phyloP scores from a whole-genome alignment of 2,888 invertebrate genomes.

The Zygaena filipendulae region DNA sequence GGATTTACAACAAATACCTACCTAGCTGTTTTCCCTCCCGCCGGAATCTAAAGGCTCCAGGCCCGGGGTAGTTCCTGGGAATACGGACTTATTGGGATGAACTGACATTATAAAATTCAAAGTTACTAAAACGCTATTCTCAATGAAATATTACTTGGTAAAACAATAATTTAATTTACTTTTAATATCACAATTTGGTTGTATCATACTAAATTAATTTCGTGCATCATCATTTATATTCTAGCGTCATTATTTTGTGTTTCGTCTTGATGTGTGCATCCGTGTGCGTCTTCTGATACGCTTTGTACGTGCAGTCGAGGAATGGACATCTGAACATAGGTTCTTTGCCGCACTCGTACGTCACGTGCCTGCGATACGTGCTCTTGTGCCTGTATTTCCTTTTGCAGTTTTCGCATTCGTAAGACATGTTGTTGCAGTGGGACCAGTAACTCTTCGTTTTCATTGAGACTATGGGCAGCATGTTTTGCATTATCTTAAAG shows the following conservation, averaged over 20 bases:
- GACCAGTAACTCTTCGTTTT: slow-evolving; percentile 64
- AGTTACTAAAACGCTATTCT: too few relatives aligned
- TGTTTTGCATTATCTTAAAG: slow-evolving; percentile 61
- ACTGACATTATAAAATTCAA: too few relatives aligned
- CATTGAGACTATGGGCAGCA: slow-evolving; percentile 56
- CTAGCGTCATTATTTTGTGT: slow-evolving; percentile 68
- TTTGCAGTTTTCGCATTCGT: slow-evolving; percentile 74
- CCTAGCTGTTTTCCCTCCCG: too few relatives aligned
- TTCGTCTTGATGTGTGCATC: slow-evolving; percentile 63
- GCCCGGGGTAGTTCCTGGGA: too few relatives aligned
- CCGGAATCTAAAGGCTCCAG: too few relatives aligned
- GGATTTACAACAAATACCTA: too few relatives aligned
- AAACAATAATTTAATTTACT: too few relatives aligned
- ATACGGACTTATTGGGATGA: too few relatives aligned
- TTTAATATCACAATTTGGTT: slow-evolving; percentile 56
- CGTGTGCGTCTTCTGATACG: slow-evolving; percentile 62
- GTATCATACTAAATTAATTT: slow-evolving; percentile 15
- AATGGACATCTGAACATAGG: slow-evolving; percentile 62
- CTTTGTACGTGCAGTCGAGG: slow-evolving; percentile 57
- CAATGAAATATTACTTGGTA: too few relatives aligned
- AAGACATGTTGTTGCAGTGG: slow-evolving; percentile 53
- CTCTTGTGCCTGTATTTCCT: slow-evolving; percentile 80
- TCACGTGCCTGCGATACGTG: slow-evolving; percentile 76
- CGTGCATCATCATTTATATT: slow-evolving; percentile 54
- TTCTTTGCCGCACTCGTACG: slow-evolving; percentile 74